Base-by-base conservation (phyloP, 64 coral and sea anemone species). In the Exaiptasia diaphana region DNA sequence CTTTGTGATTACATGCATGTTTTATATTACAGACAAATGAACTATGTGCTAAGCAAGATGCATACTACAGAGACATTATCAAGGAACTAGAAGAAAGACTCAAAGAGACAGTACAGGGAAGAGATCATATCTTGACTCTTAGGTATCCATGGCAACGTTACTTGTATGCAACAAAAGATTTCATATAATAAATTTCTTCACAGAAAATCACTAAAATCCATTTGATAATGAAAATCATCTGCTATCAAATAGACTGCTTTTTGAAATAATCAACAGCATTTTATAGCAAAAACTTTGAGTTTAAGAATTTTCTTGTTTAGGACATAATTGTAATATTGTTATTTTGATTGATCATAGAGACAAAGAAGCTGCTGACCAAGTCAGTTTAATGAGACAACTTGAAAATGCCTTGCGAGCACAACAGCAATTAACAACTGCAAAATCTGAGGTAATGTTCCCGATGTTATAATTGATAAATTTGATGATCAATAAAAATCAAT, bases 11-110 rank as follows among this genome's bases (percentile, higher is more conserved):
- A n/a, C n/a, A n/a, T n/a, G n/a, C n/a, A n/a, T n/a, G n/a, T n/a
- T n/a, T n/a, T n/a, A n/a, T 7, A 61, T 23, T 38, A 52, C 38
- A 94, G 91, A 94, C 91, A 0, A 94, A 79, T n/a, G 87, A 81
- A 33, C 86, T 94, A 55, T 94, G 91, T 28, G 82, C 73, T 38
- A 94, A 94, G 48, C 91, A 94, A 78, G 91, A 94, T 78, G 67
- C 91, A 15, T 94, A 94, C 75, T 94, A 94, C 64, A 89, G 91
- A 85, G 91, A 89, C 5, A 78, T 94, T 1, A 64, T 89, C 31
- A 62, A 35, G 29, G 91, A 94, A 57, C 32, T 94, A 33, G 91
- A 94, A 41, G 85, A 94, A 57, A 82, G 86, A 40, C 74, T 94
- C 0, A 88, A 77, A 77, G 91, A 94, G 44, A 89, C 91, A 11